A percentile compares a stretch with the other conserved stretches of the same genome.
These are phyloP conservation scores for Hydroisotoma schaefferi DNA, from an alignment of 2,888 invertebrate species.

Conservation along the genomic window DNA sequence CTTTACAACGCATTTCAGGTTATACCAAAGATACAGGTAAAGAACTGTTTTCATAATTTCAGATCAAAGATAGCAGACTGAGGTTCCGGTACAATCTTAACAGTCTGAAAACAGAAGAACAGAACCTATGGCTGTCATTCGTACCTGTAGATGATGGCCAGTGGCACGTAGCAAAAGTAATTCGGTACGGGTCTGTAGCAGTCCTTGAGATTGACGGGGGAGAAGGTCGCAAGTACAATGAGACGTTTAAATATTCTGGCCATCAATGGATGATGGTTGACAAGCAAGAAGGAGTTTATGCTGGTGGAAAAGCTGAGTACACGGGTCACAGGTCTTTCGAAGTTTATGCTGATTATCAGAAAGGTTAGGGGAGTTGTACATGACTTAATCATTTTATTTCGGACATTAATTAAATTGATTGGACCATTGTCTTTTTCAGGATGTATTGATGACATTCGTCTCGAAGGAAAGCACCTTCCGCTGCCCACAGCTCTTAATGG, in stretches of 20 bases:
- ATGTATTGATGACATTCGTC: conserved; percentile 76
- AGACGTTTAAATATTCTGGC: conserved; percentile 82
- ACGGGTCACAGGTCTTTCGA: conserved; percentile 90
- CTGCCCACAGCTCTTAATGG: conserved; percentile 92
- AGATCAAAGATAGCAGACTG: conserved; percentile 83
- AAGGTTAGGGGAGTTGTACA: conserved; percentile 57
- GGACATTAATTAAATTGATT: no score
- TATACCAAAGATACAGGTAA: background rate
- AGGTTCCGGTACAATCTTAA: conserved; percentile 92
- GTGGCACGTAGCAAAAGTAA: conserved; percentile 84
- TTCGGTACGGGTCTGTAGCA: conserved; percentile 55
- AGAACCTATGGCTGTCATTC: conserved; percentile 82
- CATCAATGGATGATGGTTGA: conserved; percentile 90
- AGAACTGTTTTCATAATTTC: conserved; percentile 48
- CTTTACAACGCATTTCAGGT: background rate
- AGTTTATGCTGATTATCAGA: conserved; percentile 90
- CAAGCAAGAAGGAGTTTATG: conserved; percentile 91
- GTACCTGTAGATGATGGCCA: conserved; percentile 91
- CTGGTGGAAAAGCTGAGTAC: conserved; percentile 92
- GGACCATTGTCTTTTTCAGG: conserved; percentile 49
- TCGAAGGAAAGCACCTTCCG: conserved; percentile 92
- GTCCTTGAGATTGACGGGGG: conserved; percentile 91
- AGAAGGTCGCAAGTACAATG: conserved; percentile 88
- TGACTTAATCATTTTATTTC: background rate
- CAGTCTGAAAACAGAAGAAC: conserved; percentile 82